phyloP scores from a whole-genome alignment of 1,140 invertebrate genomes.

The Maconellicoccus hirsutus region DNA sequence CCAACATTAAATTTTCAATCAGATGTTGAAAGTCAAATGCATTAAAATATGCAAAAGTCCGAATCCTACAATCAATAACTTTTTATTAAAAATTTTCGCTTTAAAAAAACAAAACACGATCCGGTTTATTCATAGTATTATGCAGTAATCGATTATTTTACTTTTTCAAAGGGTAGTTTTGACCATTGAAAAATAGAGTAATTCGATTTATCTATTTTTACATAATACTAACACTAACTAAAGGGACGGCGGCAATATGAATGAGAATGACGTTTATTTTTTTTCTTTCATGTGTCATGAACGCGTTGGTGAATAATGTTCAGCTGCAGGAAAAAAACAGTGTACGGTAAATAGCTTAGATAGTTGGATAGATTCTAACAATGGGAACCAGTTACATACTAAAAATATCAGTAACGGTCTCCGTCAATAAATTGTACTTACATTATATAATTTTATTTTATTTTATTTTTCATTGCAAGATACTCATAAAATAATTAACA shows the following conservation, averaged over 20 bases:
- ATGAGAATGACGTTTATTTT: background rate
- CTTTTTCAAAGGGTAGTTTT: background rate
- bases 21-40: too few relatives aligned
- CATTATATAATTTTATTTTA: too few relatives aligned
- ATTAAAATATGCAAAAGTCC: too few relatives aligned
- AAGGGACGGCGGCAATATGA: background rate
- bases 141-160: background rate
- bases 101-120: too few relatives aligned
- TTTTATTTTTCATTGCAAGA: too few relatives aligned
- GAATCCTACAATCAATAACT: too few relatives aligned
- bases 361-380: background rate
- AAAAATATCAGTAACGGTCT: background rate
- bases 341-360: background rate
- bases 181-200: background rate
- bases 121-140: too few relatives aligned
- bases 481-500: too few relatives aligned
- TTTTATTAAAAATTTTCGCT: too few relatives aligned
- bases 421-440: too few relatives aligned
- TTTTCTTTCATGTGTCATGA: background rate
- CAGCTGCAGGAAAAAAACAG: background rate
- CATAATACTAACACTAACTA: background rate
- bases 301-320: background rate
- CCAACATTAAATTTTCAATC: too few relatives aligned
- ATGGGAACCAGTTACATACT: conserved; percentile 2
- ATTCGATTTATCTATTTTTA: conserved; percentile 1